Evolutionary conservation across 1,140 invertebrate species (phyloP).

Genomic region (Drosophila aff.): DNA sequence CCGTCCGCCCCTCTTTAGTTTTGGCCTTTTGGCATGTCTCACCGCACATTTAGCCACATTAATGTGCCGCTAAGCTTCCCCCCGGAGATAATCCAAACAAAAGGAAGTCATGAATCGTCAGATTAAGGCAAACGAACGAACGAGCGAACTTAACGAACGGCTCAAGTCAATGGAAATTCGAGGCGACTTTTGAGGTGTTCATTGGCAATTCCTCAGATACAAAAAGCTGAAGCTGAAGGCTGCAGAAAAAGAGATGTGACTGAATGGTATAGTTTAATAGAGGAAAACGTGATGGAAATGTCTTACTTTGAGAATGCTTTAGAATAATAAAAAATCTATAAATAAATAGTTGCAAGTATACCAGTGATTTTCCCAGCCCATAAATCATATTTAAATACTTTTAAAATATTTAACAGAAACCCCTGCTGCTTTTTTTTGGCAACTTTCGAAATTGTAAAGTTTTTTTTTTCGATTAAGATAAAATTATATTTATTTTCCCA

Average conservation of each 20-base stretch:
- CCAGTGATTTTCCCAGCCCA: not conserved
- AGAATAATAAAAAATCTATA: not conserved
- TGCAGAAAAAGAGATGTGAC: not conserved
- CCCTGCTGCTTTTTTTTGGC: constrained; percentile 24
- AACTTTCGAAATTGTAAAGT: constrained; percentile 43
- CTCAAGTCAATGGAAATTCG: constrained; percentile 19
- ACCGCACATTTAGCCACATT: constrained; percentile 24
- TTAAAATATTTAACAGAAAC: constrained; percentile 15
- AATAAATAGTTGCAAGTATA: not conserved
- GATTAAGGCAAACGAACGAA: constrained; percentile 24
- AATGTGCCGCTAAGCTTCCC: constrained; percentile 10
- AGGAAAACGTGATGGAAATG: constrained; percentile 5
- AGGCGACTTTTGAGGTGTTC: constrained; percentile 4
- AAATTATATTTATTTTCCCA: constrained; percentile 59
- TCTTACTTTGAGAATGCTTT: not conserved
- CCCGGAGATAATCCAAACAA: constrained; percentile 48
- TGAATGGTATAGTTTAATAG: not conserved
- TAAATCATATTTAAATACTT: not conserved
- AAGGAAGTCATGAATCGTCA: constrained; percentile 63
- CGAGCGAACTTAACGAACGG: not conserved
- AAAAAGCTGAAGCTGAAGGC: constrained; percentile 3
- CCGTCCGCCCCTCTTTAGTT: constrained; percentile 2
- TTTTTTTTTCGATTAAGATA: constrained; percentile 51
- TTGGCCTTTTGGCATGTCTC: constrained; percentile 55
- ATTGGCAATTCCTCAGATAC: constrained; percentile 11